A percentile compares a stretch with the other conserved stretches of the same genome.
Evolutionary conservation across 92 coral and sea anemone genomes (phyloP).

Genomic region (Blastomussa wellsi): DNA sequence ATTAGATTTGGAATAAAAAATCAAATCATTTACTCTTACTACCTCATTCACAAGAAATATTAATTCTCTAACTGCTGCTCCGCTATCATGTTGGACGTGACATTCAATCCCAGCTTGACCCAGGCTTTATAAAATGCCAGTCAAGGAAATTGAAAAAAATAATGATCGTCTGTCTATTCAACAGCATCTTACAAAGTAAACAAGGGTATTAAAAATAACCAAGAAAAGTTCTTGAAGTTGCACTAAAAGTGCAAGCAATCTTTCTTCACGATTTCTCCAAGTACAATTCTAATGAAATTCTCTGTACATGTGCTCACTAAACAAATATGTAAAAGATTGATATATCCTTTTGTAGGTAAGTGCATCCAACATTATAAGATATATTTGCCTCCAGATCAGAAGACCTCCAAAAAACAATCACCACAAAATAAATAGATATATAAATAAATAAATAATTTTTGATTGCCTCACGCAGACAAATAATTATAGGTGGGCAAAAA

Average conservation of each 20-base stretch:
- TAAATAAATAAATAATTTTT: background rate
- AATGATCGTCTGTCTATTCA: conserved; percentile 19
- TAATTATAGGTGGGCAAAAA: background rate
- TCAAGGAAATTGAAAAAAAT: conserved; percentile 44
- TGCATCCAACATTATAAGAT: background rate
- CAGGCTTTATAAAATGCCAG: conserved; percentile 43
- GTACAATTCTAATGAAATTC: background rate
- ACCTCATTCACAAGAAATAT: conserved; percentile 93
- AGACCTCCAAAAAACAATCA: conserved; percentile 32
- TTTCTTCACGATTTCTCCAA: background rate
- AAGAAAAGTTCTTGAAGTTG: background rate
- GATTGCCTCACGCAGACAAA: background rate
- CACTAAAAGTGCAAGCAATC: background rate
- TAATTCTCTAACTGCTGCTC: conserved; percentile 71
- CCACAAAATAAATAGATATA: background rate
- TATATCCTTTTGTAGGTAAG: background rate
- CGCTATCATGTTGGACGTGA: conserved; percentile 82
- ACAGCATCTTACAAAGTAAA: background rate
- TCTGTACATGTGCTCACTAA: background rate
- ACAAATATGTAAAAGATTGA: background rate
- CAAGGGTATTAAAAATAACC: background rate
- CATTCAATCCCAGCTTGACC: conserved; percentile 92
- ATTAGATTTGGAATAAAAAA: background rate
- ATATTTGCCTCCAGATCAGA: background rate
- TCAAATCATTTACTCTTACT: background rate